A percentile compares a stretch with the other conserved stretches of the same genome.
Conservation (phyloP, 2,797 vertebrate genomes). For the Catostomus latipinnis region DNA sequence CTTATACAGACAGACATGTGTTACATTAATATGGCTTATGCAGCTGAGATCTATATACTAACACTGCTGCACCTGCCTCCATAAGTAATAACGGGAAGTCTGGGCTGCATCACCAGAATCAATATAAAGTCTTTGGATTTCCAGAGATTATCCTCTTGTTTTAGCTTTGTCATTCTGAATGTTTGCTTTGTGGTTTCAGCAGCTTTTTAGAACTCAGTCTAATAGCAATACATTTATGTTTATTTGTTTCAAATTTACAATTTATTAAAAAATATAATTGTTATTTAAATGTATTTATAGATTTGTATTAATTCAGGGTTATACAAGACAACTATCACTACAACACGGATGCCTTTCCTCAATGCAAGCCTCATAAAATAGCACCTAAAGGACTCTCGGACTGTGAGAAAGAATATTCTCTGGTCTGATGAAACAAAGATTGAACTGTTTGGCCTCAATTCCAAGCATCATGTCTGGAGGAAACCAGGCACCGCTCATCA, state of each 20-base stretch:
- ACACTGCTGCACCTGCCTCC: constrained; percentile 21
- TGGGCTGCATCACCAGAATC: neutral
- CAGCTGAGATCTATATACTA: constrained; percentile 19
- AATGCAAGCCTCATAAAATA: too few relatives aligned
- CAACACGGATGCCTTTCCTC: too few relatives aligned
- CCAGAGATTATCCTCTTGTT: neutral
- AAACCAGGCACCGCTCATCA: too few relatives aligned
- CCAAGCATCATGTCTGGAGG: too few relatives aligned
- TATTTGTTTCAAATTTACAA: neutral
- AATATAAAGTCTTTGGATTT: neutral
- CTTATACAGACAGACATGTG: constrained; percentile 41
- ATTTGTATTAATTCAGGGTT: too few relatives aligned
- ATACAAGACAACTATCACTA: too few relatives aligned
- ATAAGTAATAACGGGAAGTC: neutral
- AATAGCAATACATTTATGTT: neutral
- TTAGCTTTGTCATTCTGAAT: neutral
- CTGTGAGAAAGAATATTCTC: too few relatives aligned
- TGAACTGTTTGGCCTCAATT: too few relatives aligned
- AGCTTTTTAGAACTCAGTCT: neutral
- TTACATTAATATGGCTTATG: constrained; percentile 48
- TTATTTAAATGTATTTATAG: neutral
- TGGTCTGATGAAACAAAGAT: too few relatives aligned
- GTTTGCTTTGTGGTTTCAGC: neutral
- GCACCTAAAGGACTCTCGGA: too few relatives aligned
- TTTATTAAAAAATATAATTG: neutral